Percentiles rank a stretch among this genome's conserved stretches.
These are phyloP conservation scores for Enteromius radiatus DNA, from an alignment of 2,797 vertebrate genomes.

Conservation along the genomic window DNA sequence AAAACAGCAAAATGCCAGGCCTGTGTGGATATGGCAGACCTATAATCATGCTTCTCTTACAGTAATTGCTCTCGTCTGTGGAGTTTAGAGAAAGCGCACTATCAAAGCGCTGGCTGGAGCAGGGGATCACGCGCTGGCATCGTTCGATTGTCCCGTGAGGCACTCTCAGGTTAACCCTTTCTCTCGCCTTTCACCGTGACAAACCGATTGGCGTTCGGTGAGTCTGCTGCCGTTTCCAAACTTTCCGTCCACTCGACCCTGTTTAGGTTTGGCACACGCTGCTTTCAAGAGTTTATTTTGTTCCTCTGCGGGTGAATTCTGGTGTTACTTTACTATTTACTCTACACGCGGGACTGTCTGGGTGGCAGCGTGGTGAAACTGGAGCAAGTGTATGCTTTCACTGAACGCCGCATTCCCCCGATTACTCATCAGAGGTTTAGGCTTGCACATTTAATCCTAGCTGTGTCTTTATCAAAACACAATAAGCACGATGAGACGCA, in stretches of 20 bases:
- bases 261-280: constrained; percentile 43
- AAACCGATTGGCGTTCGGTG: constrained; percentile 13
- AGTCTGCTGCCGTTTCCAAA: constrained; percentile 36
- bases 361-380: constrained; percentile 55
- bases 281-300: constrained; percentile 52
- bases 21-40: constrained; percentile 64
- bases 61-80: constrained; percentile 74
- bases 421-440: constrained; percentile 62
- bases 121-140: constrained; percentile 69
- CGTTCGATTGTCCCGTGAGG: constrained; percentile 67
- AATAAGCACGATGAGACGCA: constrained; percentile 67
- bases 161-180: constrained; percentile 68
- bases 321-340: constrained; percentile 61
- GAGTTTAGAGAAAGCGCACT: constrained; percentile 69
- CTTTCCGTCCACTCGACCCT: constrained; percentile 32
- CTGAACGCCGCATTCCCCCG: constrained; percentile 64
- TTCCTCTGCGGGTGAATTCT: constrained; percentile 51
- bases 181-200: constrained; percentile 1
- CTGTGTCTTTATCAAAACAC: constrained; percentile 61
- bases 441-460: constrained; percentile 52
- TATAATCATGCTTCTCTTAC: constrained; percentile 76
- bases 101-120: constrained; percentile 72
- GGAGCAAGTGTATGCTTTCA: constrained; percentile 69
- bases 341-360: constrained; percentile 55
- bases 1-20: constrained; percentile 62